Evolutionary conservation across 2,113 vertebrate genomes (phyloP).

Genomic region (Nipponia nippon): DNA sequence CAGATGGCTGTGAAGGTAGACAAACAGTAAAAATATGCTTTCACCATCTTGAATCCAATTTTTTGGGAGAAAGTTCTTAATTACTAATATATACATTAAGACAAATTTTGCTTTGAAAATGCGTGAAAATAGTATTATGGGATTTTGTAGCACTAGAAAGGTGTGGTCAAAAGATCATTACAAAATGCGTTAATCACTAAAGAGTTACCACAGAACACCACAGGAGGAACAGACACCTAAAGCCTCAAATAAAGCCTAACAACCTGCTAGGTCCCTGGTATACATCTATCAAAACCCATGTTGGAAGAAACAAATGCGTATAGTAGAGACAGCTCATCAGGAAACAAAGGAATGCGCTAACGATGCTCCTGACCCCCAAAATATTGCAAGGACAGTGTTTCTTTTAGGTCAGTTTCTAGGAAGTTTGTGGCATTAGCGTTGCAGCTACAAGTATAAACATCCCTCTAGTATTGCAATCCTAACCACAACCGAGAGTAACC

Average conservation of each 20-base stretch:
- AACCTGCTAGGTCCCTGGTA: not conserved
- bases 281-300: not conserved
- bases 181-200: rapidly evolving
- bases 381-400: not conserved
- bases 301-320: not conserved
- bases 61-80: not conserved
- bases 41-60: not conserved
- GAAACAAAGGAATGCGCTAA: not conserved
- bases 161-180: not conserved
- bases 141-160: not conserved
- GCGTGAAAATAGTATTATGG: not conserved
- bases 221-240: not conserved
- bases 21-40: not conserved
- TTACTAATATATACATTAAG: not conserved
- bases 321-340: not conserved
- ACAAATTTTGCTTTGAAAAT: not conserved
- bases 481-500: not conserved
- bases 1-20: not conserved
- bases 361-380: not conserved
- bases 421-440: not conserved
- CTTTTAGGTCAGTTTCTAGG: not conserved
- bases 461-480: not conserved
- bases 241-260: not conserved
- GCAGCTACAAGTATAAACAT: not conserved
- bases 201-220: not conserved